These are phyloP conservation scores for Lophius americanus DNA, from an alignment of 2,797 vertebrate species.

Conservation along the genomic window DNA sequence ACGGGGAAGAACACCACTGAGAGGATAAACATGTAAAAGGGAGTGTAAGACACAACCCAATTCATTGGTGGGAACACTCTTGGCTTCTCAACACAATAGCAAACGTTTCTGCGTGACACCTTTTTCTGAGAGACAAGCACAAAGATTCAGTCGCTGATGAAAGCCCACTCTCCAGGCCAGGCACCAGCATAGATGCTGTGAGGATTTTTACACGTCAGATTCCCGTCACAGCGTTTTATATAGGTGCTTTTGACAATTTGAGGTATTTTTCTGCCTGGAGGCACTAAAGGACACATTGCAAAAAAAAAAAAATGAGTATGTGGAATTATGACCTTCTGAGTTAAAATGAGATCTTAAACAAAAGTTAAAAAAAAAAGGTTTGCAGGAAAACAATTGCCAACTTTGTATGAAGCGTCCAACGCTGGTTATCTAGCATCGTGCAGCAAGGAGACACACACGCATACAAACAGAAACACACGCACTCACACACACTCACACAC, in stretches of 20 bases:
- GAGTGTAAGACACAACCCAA: slow-evolving; percentile 48
- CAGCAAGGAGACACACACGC: slow-evolving; percentile 38
- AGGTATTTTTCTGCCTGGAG: slow-evolving; percentile 46
- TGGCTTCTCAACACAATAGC: slow-evolving; percentile 31
- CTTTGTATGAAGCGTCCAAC: slow-evolving; percentile 55
- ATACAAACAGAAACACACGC: slow-evolving; percentile 13
- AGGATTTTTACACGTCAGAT: slow-evolving; percentile 37
- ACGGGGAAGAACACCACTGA: slow-evolving; percentile 31
- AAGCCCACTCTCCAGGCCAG: slow-evolving; percentile 40
- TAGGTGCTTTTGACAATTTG: slow-evolving; percentile 42
- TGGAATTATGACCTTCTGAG: slow-evolving; percentile 14
- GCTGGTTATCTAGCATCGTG: slow-evolving; percentile 60
- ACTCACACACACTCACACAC: slow-evolving; percentile 1
- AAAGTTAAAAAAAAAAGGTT: slow-evolving; percentile 21
- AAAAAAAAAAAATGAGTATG: background rate
- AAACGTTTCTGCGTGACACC: slow-evolving; percentile 54
- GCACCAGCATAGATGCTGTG: slow-evolving; percentile 40
- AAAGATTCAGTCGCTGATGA: slow-evolving; percentile 49
- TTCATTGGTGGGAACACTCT: slow-evolving; percentile 51
- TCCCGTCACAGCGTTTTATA: slow-evolving; percentile 32
- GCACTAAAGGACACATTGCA: background rate
- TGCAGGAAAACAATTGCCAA: slow-evolving; percentile 41
- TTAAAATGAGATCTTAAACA: slow-evolving; percentile 4
- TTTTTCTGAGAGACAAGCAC: slow-evolving; percentile 44
- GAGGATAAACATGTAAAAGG: slow-evolving; percentile 61